Conservation (phyloP, 1,140 invertebrate species). For the Cydia pomonella region DNA sequence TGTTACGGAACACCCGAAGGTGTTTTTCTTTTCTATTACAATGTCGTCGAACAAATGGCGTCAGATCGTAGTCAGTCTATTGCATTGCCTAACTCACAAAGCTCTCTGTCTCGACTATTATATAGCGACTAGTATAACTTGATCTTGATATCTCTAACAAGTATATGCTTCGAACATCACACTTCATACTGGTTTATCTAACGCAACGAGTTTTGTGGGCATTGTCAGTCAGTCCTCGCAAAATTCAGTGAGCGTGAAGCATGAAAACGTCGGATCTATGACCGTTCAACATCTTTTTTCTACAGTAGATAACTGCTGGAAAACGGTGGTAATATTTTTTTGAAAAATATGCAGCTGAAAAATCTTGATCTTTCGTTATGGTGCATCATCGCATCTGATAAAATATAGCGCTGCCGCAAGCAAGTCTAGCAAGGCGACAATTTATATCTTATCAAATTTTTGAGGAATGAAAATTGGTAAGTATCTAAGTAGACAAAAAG, state of each 20-base stretch:
- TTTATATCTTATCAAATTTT: not conserved
- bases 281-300: not conserved
- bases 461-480: too few species aligned
- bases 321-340: not conserved
- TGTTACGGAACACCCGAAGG: conserved; percentile 7
- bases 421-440: too few species aligned
- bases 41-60: conserved; percentile 19
- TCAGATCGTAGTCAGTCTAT: conserved; percentile 16
- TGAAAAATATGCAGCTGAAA: not conserved
- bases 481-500: too few species aligned
- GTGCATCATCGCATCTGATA: not conserved
- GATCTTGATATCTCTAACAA: not conserved
- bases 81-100: not conserved
- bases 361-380: not conserved
- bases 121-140: not conserved
- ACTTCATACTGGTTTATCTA: not conserved
- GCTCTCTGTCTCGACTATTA: not conserved
- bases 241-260: conserved; percentile 13
- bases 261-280: conserved; percentile 12
- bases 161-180: not conserved
- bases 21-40: conserved; percentile 15
- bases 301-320: conserved; percentile 2
- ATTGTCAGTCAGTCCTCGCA: not conserved
- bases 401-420: not conserved
- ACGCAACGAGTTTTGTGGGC: not conserved